Evolutionary conservation across 2,113 vertebrate species (phyloP).

Genomic region (Dryoscopus gambensis): DNA sequence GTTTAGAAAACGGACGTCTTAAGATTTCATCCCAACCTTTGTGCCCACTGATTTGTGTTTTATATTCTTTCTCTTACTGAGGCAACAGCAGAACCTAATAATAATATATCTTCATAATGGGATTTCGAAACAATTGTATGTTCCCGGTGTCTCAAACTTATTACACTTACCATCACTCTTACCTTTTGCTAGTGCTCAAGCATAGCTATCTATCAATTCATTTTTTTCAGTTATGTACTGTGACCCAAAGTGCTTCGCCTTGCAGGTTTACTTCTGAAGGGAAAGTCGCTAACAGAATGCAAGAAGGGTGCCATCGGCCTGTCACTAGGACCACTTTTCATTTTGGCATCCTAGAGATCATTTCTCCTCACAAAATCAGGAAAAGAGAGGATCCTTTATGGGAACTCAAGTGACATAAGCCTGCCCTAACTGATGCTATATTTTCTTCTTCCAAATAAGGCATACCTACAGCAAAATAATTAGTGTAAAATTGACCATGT

Average conservation of each 20-base stretch:
- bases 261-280: not conserved
- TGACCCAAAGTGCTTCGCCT: not conserved
- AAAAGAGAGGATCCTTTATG: not conserved
- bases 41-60: conserved; percentile 9
- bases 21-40: conserved; percentile 2
- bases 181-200: not conserved
- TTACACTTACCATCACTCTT: not conserved
- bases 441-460: not conserved
- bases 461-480: not conserved
- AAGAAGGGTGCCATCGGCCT: not conserved
- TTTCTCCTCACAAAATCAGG: not conserved
- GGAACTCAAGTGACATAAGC: not conserved
- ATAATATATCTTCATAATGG: conserved; percentile 33
- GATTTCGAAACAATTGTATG: conserved; percentile 6
- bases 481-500: not conserved
- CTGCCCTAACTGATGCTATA: not conserved
- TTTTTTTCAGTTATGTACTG: not conserved
- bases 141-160: conserved; percentile 12
- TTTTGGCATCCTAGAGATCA: not conserved
- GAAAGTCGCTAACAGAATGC: not conserved
- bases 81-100: conserved; percentile 14
- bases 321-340: not conserved
- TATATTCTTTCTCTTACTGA: conserved; percentile 1
- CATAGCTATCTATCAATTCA: not conserved
- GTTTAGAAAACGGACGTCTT: conserved; percentile 8